Evolutionary conservation across 2,797 vertebrate species (phyloP).

Genomic region (Schizothorax lantsangensis): DNA sequence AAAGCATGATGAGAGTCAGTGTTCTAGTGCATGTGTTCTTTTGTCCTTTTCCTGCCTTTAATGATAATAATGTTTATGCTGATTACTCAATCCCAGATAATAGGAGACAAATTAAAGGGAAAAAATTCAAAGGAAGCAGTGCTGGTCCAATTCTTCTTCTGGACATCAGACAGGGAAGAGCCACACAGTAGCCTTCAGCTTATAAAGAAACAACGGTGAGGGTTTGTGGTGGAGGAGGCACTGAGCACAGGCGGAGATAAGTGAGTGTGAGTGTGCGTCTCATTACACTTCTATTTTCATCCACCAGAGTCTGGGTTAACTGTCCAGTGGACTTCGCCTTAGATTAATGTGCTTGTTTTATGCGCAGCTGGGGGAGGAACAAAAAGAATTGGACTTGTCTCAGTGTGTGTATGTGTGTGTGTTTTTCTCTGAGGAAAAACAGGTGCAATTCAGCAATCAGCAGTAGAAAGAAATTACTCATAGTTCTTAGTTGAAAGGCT

Average conservation of each 20-base stretch:
- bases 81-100: neutral
- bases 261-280: slow-evolving; percentile 29
- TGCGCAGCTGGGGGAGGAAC: slow-evolving; percentile 51
- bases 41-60: slow-evolving; percentile 24
- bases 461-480: slow-evolving; percentile 44
- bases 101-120: slow-evolving; percentile 8
- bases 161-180: neutral
- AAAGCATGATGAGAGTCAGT: neutral
- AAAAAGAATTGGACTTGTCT: slow-evolving; percentile 43
- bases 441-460: slow-evolving; percentile 57
- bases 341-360: slow-evolving; percentile 57
- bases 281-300: slow-evolving; percentile 49
- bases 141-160: slow-evolving; percentile 19
- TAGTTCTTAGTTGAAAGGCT: slow-evolving; percentile 41
- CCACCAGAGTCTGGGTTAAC: slow-evolving; percentile 39
- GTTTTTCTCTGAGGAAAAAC: slow-evolving; percentile 41
- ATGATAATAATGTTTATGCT: slow-evolving; percentile 27
- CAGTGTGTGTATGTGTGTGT: neutral
- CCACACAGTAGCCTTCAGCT: neutral
- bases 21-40: neutral
- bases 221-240: neutral
- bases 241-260: slow-evolving; percentile 28
- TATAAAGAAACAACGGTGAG: neutral
- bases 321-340: slow-evolving; percentile 35
- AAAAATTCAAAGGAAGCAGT: neutral